Percentiles rank a stretch among this genome's conserved stretches.
phyloP scores from a whole-genome alignment of 2,113 vertebrate genomes.

The Calidris pugnax region DNA sequence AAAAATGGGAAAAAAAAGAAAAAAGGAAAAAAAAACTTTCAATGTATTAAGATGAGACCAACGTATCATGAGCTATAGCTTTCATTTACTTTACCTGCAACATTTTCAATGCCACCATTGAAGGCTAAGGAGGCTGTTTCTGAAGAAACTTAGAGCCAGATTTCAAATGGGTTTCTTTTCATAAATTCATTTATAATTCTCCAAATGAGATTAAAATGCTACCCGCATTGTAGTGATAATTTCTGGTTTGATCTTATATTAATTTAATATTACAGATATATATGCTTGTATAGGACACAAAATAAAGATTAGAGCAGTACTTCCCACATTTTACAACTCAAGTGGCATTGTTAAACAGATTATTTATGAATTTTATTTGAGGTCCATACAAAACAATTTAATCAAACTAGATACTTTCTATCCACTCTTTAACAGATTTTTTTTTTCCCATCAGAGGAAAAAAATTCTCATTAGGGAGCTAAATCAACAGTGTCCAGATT shows the following conservation, averaged over 20 bases:
- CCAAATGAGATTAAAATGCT: not conserved
- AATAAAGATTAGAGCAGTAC: not conserved
- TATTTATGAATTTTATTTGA: not conserved
- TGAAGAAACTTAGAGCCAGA: not conserved
- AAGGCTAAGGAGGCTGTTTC: not conserved
- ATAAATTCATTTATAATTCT: not conserved
- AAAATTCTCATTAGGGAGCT: not conserved
- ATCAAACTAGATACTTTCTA: not conserved
- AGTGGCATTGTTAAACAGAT: not conserved
- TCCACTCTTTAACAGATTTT: not conserved
- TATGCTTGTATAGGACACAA: not conserved
- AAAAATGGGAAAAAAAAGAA: not conserved
- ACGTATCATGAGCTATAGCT: not conserved
- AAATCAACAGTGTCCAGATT: not conserved
- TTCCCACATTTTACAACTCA: not conserved
- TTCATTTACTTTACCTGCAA: not conserved
- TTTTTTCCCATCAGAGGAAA: not conserved
- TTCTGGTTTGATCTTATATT: not conserved
- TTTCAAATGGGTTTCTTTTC: not conserved
- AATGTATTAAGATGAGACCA: not conserved
- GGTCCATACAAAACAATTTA: not conserved
- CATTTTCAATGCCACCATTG: not conserved
- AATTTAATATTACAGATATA: not conserved
- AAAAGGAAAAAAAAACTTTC: fast-evolving
- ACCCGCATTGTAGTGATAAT: not conserved